A percentile compares a stretch with the other conserved stretches of the same genome.
Evolutionary conservation across 2,113 vertebrate genomes (phyloP).

Genomic region (Protobothrops flavoviridis): DNA sequence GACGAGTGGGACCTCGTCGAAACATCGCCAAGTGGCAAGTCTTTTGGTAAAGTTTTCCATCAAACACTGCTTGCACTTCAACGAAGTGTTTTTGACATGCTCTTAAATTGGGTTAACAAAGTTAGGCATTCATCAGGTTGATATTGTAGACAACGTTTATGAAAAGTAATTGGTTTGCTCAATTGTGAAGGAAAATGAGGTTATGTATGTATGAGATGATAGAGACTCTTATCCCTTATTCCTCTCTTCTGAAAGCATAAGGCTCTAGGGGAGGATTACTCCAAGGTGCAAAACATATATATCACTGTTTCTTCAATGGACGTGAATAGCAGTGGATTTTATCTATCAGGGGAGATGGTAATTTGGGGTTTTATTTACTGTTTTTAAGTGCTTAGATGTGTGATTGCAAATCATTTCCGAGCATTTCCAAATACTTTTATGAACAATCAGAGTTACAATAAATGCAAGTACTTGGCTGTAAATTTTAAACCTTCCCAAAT

Average conservation of each 20-base stretch:
- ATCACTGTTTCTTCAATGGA: neutral
- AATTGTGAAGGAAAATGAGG: neutral
- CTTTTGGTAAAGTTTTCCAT: neutral
- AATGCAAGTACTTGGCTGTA: conserved; percentile 69
- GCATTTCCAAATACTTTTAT: conserved; percentile 62
- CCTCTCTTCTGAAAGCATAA: neutral
- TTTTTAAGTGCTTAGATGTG: neutral
- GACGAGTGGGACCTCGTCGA: too few relatives aligned
- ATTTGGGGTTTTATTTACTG: neutral
- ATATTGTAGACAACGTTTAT: neutral
- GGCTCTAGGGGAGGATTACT: neutral
- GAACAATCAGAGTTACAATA: conserved; percentile 71
- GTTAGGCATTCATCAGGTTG: neutral
- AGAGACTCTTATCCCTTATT: neutral
- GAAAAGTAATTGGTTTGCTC: neutral
- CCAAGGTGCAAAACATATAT: neutral
- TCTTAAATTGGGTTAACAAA: neutral
- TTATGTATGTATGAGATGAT: neutral
- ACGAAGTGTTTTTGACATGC: neutral
- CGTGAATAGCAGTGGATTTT: neutral
- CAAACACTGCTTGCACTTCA: neutral
- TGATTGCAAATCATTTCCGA: neutral
- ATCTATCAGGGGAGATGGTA: neutral
- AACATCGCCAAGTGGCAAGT: neutral
- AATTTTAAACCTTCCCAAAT: conserved; percentile 76